Percentiles rank a stretch among this genome's conserved stretches.
These are phyloP conservation scores for Chaetogeoica ovagalla DNA, from an alignment of 2,888 invertebrate species.

Conservation along the genomic window DNA sequence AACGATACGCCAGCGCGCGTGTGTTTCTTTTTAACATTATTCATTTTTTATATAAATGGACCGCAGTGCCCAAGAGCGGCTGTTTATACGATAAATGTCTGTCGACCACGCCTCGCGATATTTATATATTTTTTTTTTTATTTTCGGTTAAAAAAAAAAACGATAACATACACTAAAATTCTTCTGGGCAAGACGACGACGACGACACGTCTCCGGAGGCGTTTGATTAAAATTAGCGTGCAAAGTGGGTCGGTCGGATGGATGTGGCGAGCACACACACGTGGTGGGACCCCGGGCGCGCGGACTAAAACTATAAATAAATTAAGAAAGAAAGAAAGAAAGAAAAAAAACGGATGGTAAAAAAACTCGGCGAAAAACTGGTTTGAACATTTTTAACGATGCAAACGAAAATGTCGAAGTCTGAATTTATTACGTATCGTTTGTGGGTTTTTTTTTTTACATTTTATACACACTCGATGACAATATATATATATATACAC, in stretches of 20 bases:
- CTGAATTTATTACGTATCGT: conserved; percentile 33
- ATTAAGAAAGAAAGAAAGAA: background rate
- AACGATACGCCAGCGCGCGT: background rate
- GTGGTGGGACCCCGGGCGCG: conserved; percentile 19
- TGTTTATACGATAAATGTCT: conserved; percentile 30
- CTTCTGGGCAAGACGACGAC: background rate
- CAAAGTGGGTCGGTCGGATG: conserved; percentile 46
- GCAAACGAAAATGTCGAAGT: conserved; percentile 49
- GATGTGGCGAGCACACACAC: conserved; percentile 24
- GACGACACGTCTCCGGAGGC: conserved; percentile 44
- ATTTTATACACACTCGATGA: conserved; percentile 5
- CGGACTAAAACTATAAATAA: conserved; percentile 34
- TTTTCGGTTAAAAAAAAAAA: conserved; percentile 35
- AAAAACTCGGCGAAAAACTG: conserved; percentile 39
- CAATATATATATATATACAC: background rate
- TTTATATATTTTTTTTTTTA: background rate
- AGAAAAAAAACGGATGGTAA: background rate
- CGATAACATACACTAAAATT: conserved; percentile 10
- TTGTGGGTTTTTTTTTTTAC: background rate
- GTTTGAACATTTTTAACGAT: conserved; percentile 48
- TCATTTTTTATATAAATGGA: background rate
- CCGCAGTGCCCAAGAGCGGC: conserved; percentile 2
- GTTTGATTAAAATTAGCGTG: conserved; percentile 51
- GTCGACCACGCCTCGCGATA: conserved; percentile 21
- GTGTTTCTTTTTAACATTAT: background rate